phyloP scores from a whole-genome alignment of 2,797 vertebrate species.

The Ctenopoma multispine region DNA sequence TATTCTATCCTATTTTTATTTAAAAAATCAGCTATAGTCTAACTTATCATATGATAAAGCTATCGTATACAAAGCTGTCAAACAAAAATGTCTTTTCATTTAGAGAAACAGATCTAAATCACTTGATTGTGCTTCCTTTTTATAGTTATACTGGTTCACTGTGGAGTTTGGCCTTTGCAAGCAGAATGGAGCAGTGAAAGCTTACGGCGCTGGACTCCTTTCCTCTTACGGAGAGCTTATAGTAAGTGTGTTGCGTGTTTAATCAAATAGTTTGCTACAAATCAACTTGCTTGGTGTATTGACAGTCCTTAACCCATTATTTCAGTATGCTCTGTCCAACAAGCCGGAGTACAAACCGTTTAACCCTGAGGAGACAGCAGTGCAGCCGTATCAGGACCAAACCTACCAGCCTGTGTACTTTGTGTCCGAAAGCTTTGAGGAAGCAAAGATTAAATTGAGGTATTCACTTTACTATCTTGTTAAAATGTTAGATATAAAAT shows the following conservation, averaged over 20 bases:
- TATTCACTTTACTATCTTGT: conserved; percentile 39
- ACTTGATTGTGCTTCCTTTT: not conserved
- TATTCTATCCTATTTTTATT: too few relatives aligned
- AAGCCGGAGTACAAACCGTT: conserved; percentile 87
- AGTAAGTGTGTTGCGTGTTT: conserved; percentile 69
- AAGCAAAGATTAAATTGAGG: conserved; percentile 87
- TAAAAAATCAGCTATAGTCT: too few relatives aligned
- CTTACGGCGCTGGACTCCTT: conserved; percentile 87
- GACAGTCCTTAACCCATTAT: not conserved
- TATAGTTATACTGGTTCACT: conserved; percentile 89
- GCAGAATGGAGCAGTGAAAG: conserved; percentile 85
- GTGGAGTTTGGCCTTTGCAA: conserved; percentile 90
- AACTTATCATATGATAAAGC: too few relatives aligned
- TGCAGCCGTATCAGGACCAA: conserved; percentile 88
- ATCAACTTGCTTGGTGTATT: not conserved
- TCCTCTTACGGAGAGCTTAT: conserved; percentile 87
- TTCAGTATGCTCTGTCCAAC: conserved; percentile 87
- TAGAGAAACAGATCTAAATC: too few relatives aligned
- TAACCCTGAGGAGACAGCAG: conserved; percentile 83
- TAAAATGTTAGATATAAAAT: too few relatives aligned
- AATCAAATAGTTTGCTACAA: not conserved
- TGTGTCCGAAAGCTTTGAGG: conserved; percentile 89
- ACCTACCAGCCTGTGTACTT: conserved; percentile 90
- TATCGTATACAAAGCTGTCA: too few relatives aligned
- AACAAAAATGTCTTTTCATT: too few relatives aligned